phyloP scores from a whole-genome alignment of 2,888 invertebrate genomes.

The Nomada lathburiana region DNA sequence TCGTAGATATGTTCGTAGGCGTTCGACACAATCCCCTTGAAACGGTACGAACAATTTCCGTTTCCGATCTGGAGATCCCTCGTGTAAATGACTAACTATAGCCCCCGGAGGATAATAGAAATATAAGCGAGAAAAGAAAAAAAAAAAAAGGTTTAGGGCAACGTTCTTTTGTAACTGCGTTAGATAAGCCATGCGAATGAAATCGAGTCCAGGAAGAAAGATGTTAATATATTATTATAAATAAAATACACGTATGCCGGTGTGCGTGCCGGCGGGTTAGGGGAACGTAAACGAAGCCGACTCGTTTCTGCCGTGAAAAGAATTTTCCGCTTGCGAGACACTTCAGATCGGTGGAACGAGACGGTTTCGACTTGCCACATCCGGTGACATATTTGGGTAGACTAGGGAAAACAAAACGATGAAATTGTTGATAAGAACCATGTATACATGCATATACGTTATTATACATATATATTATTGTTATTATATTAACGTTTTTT shows the following conservation, averaged over 20 bases:
- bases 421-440: constrained; percentile 80
- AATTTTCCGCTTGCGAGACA: background rate
- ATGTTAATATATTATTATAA: constrained; percentile 69
- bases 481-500: constrained; percentile 73
- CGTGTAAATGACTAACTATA: constrained; percentile 36
- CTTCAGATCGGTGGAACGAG: constrained; percentile 19
- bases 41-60: background rate
- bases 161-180: constrained; percentile 65
- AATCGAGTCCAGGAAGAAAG: constrained; percentile 58
- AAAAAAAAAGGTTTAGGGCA: constrained; percentile 70
- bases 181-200: constrained; percentile 57
- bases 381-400: constrained; percentile 77
- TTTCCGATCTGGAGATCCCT: constrained; percentile 23
- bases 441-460: constrained; percentile 72
- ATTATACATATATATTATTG: constrained; percentile 73
- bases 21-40: background rate
- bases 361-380: constrained; percentile 41
- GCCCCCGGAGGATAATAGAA: constrained; percentile 20
- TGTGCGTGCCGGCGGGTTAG: constrained; percentile 51
- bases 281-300: constrained; percentile 33
- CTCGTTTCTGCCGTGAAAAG: constrained; percentile 39
- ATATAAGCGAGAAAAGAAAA: constrained; percentile 8
- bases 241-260: constrained; percentile 67
- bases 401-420: constrained; percentile 73
- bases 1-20: background rate